Conservation (phyloP, 2,113 vertebrate genomes). For the Budorcas taxicolor region DNA sequence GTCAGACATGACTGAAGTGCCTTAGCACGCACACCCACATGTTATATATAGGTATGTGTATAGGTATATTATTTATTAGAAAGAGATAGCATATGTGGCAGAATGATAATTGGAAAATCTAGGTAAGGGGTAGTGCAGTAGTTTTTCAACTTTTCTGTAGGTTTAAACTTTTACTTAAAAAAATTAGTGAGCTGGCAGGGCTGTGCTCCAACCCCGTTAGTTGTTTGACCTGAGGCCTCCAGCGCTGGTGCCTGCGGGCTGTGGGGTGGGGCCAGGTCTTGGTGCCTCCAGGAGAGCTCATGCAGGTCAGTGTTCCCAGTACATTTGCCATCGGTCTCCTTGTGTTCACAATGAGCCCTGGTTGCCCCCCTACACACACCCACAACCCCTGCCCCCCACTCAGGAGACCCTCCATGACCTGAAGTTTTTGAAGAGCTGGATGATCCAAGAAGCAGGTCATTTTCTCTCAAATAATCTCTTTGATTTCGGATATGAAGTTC, state of each 20-base stretch:
- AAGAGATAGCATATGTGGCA: neutral
- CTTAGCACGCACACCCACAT: neutral
- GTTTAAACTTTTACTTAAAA: neutral
- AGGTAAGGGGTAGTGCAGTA: neutral
- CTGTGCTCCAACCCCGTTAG: neutral
- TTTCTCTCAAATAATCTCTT: slow-evolving; percentile 99
- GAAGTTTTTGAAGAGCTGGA: slow-evolving; percentile 95
- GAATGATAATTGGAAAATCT: neutral
- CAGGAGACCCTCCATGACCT: neutral
- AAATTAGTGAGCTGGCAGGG: neutral
- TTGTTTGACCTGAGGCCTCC: neutral
- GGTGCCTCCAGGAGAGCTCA: neutral
- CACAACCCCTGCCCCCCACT: neutral
- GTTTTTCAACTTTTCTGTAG: neutral
- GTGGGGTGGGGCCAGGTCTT: neutral
- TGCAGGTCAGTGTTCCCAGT: neutral
- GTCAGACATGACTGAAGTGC: neutral
- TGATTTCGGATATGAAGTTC: slow-evolving; percentile 95
- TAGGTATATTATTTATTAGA: neutral
- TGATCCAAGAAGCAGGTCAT: slow-evolving; percentile 93
- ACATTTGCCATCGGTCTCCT: neutral
- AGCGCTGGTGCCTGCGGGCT: neutral
- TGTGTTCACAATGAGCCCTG: neutral
- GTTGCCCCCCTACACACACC: neutral
- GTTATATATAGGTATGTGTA: neutral